Conservation (phyloP, 2,888 invertebrate species). For the Maniola hyperantus region DNA sequence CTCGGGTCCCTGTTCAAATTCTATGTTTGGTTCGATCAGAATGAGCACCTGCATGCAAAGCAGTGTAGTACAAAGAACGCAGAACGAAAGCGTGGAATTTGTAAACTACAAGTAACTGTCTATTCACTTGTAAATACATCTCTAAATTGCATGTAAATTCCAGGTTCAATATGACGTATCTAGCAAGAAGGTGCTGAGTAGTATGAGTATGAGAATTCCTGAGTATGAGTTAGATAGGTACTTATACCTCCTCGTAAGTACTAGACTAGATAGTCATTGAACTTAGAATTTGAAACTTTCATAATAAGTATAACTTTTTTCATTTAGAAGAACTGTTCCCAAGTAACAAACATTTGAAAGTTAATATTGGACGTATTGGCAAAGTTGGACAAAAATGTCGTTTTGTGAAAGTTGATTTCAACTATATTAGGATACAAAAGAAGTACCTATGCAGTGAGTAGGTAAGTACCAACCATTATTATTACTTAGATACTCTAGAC, state of each 20-base stretch:
- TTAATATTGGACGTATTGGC: slow-evolving; percentile 7
- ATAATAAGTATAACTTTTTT: slow-evolving; percentile 10
- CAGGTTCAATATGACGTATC: no score
- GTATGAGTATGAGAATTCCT: neutral
- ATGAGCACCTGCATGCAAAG: no score
- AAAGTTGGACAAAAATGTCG: slow-evolving; percentile 9
- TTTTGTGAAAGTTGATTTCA: neutral
- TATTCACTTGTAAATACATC: no score
- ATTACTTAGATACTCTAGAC: no score
- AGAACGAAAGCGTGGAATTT: no score
- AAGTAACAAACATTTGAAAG: slow-evolving; percentile 5
- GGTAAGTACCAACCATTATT: no score
- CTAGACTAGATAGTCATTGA: neutral
- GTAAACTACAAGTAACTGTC: no score
- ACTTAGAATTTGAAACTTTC: neutral
- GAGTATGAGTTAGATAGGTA: neutral
- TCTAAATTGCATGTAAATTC: no score
- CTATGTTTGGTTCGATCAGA: no score
- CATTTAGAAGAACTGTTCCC: slow-evolving; percentile 8
- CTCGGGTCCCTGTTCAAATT: no score
- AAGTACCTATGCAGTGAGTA: neutral
- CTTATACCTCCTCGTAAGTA: neutral
- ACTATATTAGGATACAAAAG: neutral
- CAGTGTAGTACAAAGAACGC: no score
- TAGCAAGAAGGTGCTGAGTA: no score